Evolutionary conservation across 2,888 invertebrate genomes (phyloP).

Genomic region (Ramazzottius varieornatus): DNA sequence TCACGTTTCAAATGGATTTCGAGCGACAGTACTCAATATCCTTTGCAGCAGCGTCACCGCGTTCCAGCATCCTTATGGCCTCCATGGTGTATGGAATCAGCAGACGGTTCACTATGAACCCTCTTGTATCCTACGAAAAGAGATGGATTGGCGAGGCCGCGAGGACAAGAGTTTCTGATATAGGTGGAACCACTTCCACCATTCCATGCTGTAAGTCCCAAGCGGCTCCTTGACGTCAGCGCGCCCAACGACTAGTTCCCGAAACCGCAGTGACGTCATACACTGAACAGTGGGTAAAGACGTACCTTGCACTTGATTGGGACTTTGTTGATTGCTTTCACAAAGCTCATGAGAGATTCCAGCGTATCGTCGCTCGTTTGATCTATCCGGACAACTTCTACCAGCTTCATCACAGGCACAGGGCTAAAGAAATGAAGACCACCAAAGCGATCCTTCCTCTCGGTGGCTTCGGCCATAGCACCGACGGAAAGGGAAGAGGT

Average conservation of each 20-base stretch:
- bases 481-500: conserved; percentile 60
- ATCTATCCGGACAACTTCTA: neutral
- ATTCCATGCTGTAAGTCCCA: too few species aligned
- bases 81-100: conserved; percentile 57
- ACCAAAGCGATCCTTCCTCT: conserved; percentile 40
- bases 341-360: neutral
- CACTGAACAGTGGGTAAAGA: too few species aligned
- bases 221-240: too few species aligned
- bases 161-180: neutral
- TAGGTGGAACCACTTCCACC: too few species aligned
- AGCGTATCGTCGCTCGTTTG: neutral
- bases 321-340: neutral
- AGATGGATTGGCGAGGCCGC: neutral
- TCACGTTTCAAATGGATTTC: too few species aligned
- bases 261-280: too few species aligned
- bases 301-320: neutral
- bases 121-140: conserved; percentile 43
- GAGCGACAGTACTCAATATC: too few species aligned
- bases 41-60: conserved; percentile 37
- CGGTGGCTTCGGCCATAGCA: conserved; percentile 47
- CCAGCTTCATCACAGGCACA: conserved; percentile 48
- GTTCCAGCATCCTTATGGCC: conserved; percentile 47
- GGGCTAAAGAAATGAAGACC: conserved; percentile 80
- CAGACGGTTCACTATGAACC: conserved; percentile 65
- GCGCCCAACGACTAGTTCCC: too few species aligned